Evolutionary conservation across 2,113 vertebrate species (phyloP), one percentile per base, ranked within the genome.

Genomic region (Takifugu flavidus): DNA sequence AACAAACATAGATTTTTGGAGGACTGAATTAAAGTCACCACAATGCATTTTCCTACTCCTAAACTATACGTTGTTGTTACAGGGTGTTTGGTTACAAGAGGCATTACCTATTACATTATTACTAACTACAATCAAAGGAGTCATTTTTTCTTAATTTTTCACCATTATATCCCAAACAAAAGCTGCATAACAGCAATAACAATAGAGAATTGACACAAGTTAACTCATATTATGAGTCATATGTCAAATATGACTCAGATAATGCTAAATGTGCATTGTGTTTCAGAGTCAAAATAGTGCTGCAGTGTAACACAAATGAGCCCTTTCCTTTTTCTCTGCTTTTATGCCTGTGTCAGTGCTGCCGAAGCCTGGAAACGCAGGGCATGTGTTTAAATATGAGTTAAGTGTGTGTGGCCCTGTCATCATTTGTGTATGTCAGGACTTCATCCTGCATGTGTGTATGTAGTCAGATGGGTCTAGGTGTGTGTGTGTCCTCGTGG

Each of bases 401-500:
- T 28, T 25, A 52, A 4, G 25, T 10, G 46, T 25, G 53, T 49
- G 44, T 44, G 44, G 47, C 4, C 14, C 12, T 46, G 44, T 13
- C 7, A 46, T 12, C 12, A 13, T 46, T 4, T 13, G 12, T 46
- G 44, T 46, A 13, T 46, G 44, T 46, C 44, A 13, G 44, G 13
- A 8, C n/a, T 15, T 20, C 15, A 49, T 8, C 7, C 11, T 49
- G 6, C 25, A 7, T 14, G 12, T 25, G 47, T 49, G 47, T 25
- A 25, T 8, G 2, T 39, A 49, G 47, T 20, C 1, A 49, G 47
- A 49, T 5, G 3, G 6, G 47, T 49, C 15, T 49, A 49, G n/a
- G 47, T 49, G 20, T n/a, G 47, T 49, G 47, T 55, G 34, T 54
- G 78, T 79, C 73, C 78, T 85, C 84, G 82, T 15, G 26, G 46